Conservation (phyloP, 2,113 vertebrate genomes). For the Sinocyclocheilus rhinocerous region DNA sequence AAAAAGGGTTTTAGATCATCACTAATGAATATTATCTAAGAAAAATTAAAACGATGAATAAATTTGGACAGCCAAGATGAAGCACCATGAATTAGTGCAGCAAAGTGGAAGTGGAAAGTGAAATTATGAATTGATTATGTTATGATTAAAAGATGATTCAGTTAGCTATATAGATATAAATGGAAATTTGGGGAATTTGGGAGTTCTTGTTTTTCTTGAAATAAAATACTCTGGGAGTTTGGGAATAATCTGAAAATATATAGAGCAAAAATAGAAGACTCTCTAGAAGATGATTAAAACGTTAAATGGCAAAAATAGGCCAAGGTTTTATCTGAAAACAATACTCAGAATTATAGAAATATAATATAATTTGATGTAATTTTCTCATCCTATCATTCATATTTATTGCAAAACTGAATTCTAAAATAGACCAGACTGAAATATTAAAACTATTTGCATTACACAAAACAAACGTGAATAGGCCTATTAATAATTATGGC, state of each 20-base stretch:
- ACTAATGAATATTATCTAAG: slow-evolving; percentile 33
- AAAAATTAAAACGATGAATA: slow-evolving; percentile 35
- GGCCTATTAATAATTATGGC: not conserved
- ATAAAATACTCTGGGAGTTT: not conserved
- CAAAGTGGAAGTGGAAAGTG: slow-evolving; percentile 35
- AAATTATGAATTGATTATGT: not conserved
- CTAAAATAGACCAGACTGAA: not conserved
- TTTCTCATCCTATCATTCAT: not conserved
- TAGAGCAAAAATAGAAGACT: not conserved
- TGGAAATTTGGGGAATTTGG: not conserved
- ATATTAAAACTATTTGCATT: not conserved
- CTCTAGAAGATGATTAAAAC: not conserved
- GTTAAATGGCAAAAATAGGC: not conserved
- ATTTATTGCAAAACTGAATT: not conserved
- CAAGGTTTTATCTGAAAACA: not conserved
- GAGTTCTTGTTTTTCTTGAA: not conserved
- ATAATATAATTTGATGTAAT: not conserved
- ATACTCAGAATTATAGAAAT: not conserved
- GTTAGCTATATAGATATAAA: not conserved
- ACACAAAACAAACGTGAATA: not conserved
- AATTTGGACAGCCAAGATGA: slow-evolving; percentile 14
- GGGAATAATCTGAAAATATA: not conserved
- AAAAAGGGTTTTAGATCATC: slow-evolving; percentile 46
- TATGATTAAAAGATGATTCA: not conserved
- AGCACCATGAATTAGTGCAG: slow-evolving; percentile 29